Percentiles rank a stretch among this genome's conserved stretches.
These are phyloP conservation scores for Crotophaga sulcirostris DNA, from an alignment of 2,113 vertebrate genomes.

Conservation along the genomic window DNA sequence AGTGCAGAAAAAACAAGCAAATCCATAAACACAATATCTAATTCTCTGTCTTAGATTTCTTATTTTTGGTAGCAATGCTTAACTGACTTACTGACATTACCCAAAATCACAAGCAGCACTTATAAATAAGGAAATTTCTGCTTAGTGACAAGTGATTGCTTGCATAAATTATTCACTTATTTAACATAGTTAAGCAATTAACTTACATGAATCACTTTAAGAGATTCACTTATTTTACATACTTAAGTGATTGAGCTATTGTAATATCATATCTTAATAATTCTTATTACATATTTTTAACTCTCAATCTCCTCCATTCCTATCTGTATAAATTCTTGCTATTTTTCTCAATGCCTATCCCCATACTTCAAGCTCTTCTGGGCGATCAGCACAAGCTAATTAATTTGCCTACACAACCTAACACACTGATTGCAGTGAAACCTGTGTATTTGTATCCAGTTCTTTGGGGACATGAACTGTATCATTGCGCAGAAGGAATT, in stretches of 20 bases:
- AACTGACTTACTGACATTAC: background rate
- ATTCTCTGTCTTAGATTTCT: background rate
- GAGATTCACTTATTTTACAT: background rate
- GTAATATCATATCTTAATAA: background rate
- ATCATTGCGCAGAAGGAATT: background rate
- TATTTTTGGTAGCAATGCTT: background rate
- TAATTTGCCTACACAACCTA: background rate
- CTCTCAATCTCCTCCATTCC: background rate
- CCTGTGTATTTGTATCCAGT: background rate
- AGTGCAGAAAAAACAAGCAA: background rate
- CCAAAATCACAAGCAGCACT: background rate
- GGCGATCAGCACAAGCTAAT: background rate
- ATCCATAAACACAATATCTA: background rate
- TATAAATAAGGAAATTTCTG: background rate
- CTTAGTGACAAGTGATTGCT: background rate
- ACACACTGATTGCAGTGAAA: background rate
- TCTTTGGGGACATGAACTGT: background rate
- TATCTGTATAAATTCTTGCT: background rate
- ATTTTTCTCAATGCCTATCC: background rate
- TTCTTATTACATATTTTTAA: background rate
- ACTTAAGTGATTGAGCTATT: background rate
- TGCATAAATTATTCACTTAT: background rate
- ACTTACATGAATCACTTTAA: background rate
- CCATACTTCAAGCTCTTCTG: background rate
- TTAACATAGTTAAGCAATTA: background rate